These are phyloP conservation scores for Pseudorhombus dupliciocellatus DNA, from an alignment of 2,113 vertebrate species.

Conservation along the genomic window DNA sequence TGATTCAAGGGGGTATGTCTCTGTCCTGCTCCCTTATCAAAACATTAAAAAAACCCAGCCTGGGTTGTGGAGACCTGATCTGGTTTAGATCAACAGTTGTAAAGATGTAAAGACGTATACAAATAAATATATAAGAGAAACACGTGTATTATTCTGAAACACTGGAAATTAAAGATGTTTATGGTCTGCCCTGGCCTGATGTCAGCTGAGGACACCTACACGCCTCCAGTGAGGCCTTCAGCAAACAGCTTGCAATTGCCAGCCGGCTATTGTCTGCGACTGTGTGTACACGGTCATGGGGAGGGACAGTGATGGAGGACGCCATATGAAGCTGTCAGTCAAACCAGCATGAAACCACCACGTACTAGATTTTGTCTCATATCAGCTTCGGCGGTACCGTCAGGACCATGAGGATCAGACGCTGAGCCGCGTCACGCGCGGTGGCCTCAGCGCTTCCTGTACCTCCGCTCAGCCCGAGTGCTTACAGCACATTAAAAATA, in stretches of 20 bases:
- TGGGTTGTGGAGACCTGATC: too few relatives aligned
- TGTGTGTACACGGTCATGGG: neutral
- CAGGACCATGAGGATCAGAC: constrained; percentile 16
- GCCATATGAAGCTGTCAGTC: neutral
- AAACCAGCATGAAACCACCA: neutral
- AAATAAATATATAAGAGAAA: neutral
- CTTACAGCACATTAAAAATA: constrained; percentile 67
- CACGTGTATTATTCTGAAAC: neutral
- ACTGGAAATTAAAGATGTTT: neutral
- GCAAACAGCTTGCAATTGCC: neutral
- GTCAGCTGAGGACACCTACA: neutral
- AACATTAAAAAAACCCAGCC: too few relatives aligned
- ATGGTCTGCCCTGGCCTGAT: neutral
- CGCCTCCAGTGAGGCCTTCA: neutral
- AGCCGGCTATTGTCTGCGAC: neutral
- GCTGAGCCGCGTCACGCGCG: constrained; percentile 16
- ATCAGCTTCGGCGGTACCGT: too few relatives aligned
- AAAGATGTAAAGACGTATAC: neutral
- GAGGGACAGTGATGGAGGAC: neutral
- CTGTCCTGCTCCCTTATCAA: neutral
- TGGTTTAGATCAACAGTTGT: too few relatives aligned
- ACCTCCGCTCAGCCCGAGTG: constrained; percentile 43
- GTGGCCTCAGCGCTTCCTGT: constrained; percentile 16
- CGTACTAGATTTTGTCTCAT: too few relatives aligned
- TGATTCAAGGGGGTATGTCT: neutral